Evolutionary conservation across 1,140 invertebrate genomes (phyloP).

Genomic region (Aplysia californica): DNA sequence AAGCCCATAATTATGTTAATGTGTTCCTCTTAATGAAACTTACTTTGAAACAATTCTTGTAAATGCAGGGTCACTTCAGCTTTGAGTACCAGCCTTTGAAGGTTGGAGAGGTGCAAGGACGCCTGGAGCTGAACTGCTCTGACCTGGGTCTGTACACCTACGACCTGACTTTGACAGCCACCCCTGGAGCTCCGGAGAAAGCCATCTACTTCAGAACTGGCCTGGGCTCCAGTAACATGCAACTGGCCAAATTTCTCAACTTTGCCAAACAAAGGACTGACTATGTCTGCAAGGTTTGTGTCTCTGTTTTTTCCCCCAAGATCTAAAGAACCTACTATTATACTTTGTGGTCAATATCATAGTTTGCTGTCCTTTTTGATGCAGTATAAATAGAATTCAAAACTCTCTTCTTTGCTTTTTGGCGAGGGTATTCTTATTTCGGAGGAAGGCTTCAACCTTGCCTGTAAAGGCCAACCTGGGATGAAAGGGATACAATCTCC

Average conservation of each 20-base stretch:
- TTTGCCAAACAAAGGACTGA: slow-evolving; percentile 68
- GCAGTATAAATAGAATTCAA: too few species aligned
- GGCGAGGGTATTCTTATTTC: too few species aligned
- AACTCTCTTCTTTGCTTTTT: too few species aligned
- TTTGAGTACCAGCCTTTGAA: slow-evolving; percentile 67
- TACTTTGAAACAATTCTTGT: too few species aligned
- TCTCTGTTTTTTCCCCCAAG: slow-evolving; percentile 20
- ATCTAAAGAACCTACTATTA: too few species aligned
- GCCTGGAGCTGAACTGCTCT: slow-evolving; percentile 60
- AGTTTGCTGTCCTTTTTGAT: neutral
- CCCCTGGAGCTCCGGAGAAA: slow-evolving; percentile 61
- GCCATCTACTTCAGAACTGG: slow-evolving; percentile 62
- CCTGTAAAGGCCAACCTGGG: too few species aligned
- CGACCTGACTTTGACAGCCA: slow-evolving; percentile 64
- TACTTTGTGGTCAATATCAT: too few species aligned
- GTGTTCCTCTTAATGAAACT: too few species aligned
- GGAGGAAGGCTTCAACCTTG: too few species aligned
- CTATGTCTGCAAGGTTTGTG: slow-evolving; percentile 65
- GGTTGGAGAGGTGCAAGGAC: slow-evolving; percentile 57
- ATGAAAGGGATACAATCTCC: too few species aligned
- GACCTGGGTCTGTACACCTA: slow-evolving; percentile 66
- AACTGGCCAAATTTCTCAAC: slow-evolving; percentile 65
- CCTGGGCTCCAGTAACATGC: slow-evolving; percentile 59
- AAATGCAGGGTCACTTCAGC: slow-evolving; percentile 62
- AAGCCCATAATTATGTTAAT: too few species aligned